These are phyloP conservation scores for Rhopalosiphum maidis DNA, from an alignment of 1,140 invertebrate genomes.

Conservation along the genomic window DNA sequence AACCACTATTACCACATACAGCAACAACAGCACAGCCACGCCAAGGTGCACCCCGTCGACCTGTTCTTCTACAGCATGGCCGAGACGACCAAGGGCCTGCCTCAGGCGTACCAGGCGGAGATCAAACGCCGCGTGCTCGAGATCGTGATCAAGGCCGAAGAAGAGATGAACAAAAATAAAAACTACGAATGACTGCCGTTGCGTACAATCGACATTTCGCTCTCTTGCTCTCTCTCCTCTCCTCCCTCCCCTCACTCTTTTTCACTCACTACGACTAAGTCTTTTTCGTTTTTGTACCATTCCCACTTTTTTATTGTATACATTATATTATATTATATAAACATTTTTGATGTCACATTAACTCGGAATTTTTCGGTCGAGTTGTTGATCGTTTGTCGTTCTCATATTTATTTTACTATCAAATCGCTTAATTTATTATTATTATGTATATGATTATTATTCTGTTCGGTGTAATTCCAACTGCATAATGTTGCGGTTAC, in stretches of 20 bases:
- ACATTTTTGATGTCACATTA: not conserved
- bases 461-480: not conserved
- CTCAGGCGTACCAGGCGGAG: slow-evolving; percentile 12
- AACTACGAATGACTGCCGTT: not conserved
- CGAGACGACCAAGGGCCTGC: slow-evolving; percentile 33
- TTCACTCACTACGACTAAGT: not conserved
- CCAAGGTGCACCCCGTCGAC: slow-evolving; percentile 31
- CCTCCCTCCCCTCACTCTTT: too few relatives aligned
- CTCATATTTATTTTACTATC: not conserved
- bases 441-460: slow-evolving; percentile 1
- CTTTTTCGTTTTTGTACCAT: not conserved
- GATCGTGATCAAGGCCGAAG: slow-evolving; percentile 51
- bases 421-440: slow-evolving; percentile 10
- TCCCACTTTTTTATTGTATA: not conserved
- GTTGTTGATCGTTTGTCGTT: not conserved
- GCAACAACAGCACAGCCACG: slow-evolving; percentile 12
- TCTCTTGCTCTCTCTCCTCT: not conserved
- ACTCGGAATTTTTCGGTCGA: not conserved
- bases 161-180: slow-evolving; percentile 44
- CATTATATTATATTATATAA: not conserved
- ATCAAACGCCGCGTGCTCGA: slow-evolving; percentile 40
- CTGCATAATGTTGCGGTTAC: not conserved
- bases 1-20: slow-evolving; percentile 49
- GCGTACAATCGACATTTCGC: not conserved
- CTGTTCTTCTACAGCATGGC: slow-evolving; percentile 54